Conservation (phyloP, 2,797 vertebrate genomes). For the Tapera naevia region DNA sequence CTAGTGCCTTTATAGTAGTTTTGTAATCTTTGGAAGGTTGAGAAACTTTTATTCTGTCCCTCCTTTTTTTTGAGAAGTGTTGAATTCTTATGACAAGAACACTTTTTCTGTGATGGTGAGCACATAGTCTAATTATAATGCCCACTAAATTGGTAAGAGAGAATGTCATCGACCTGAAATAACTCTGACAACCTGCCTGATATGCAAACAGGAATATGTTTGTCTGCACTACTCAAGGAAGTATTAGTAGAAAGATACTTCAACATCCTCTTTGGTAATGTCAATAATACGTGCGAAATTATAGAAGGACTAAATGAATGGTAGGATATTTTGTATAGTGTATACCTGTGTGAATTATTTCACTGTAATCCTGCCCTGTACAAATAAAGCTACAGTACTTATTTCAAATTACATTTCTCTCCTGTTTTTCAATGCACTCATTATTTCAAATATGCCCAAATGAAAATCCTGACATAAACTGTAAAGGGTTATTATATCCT, state of each 20-base stretch:
- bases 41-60: neutral
- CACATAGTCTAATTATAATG: neutral
- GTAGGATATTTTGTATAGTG: neutral
- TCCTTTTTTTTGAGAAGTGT: neutral
- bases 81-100: neutral
- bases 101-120: neutral
- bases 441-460: neutral
- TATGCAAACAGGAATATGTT: neutral
- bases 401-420: neutral
- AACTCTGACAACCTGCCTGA: neutral
- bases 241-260: neutral
- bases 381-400: neutral
- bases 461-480: neutral
- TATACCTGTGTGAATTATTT: neutral
- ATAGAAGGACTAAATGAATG: neutral
- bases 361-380: neutral
- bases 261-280: neutral
- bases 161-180: neutral
- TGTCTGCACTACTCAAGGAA: neutral
- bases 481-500: neutral
- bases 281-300: neutral
- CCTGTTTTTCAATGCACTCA: neutral
- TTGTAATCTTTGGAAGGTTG: neutral
- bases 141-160: neutral
- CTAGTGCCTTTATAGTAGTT: neutral